Evolutionary conservation across 2,113 vertebrate species (phyloP), one percentile per base, ranked within the genome.

Genomic region (Sceloporus tristichus): DNA sequence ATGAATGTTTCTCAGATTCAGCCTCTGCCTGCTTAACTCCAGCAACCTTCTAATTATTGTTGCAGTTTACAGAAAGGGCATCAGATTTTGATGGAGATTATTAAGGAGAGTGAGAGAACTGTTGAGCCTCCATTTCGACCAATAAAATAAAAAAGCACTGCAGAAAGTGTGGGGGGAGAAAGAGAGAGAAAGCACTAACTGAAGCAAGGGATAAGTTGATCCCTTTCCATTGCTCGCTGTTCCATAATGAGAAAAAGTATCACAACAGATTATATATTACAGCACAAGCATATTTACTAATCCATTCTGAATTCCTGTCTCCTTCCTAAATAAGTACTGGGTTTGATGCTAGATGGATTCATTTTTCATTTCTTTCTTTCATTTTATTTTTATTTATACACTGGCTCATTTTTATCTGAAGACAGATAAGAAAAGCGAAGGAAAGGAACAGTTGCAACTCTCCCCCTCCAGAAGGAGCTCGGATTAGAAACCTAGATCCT

Each of bases 1-100:
- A 92, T 95, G 95, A 96, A 94, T 88, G 92, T 93, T 96, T 89
- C 91, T 96, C 92, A 93, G 94, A 96, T 92, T 92, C 91, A 88
- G 90, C 92, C 91, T 95, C 90, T 70, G 92, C 92, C 93, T 96
- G 90, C 92, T 96, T 96, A 95, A 96, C 94, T 94, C 86, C 91
- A 92, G 92, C 86, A 91, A 93, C 93, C 88, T 92, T 94, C 93
- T 96, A 96, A 96, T 97, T 96, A 97, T 89, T 85, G 90, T 82
- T 71, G 73, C 74, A 87, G 86, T 92, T 95, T 95, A 96, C 95
- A 96, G 94, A 95, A 95, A 96, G 91, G 86, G 87, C 87, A 91
- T 81, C 92, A 93, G 75, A 65, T 92, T 95, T 90, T 92, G 89
- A 92, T 94, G 91, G 85, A 95, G 95, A 81, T 93, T 94, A 94